These are phyloP conservation scores for Syncerus caffer DNA, from an alignment of 2,797 vertebrate species.

Conservation along the genomic window DNA sequence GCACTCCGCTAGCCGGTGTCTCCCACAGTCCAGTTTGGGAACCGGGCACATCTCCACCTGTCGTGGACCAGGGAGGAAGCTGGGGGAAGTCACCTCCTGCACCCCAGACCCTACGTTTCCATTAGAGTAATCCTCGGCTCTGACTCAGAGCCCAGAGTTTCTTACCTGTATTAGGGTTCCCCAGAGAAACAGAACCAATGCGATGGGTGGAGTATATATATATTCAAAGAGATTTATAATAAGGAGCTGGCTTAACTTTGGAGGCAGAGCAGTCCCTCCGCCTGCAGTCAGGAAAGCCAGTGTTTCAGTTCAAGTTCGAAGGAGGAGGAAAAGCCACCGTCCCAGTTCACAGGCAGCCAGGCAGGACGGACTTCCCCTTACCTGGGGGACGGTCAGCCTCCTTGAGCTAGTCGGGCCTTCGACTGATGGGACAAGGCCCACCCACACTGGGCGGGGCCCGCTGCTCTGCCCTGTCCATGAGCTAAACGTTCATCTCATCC, in stretches of 20 bases:
- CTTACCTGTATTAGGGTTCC: not conserved
- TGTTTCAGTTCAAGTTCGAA: not conserved
- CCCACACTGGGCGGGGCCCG: not conserved
- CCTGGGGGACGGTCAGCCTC: fast-evolving
- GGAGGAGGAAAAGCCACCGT: fast-evolving
- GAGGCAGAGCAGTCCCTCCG: fast-evolving
- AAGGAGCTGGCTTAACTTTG: not conserved
- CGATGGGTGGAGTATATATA: fast-evolving
- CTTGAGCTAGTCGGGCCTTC: not conserved
- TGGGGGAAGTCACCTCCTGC: fast-evolving
- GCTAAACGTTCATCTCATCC: too few relatives aligned
- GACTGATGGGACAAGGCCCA: not conserved
- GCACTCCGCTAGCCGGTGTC: fast-evolving
- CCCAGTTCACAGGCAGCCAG: fast-evolving
- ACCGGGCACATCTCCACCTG: fast-evolving
- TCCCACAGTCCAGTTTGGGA: fast-evolving
- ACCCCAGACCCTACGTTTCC: not conserved
- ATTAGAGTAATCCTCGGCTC: fast-evolving
- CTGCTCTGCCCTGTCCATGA: not conserved
- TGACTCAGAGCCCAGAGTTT: fast-evolving
- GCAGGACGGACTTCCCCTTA: not conserved
- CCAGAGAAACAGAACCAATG: not conserved
- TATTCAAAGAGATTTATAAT: not conserved
- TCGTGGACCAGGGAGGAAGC: not conserved
- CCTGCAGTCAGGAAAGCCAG: fast-evolving